Evolutionary conservation across 2,888 invertebrate species (phyloP).

Genomic region (Coremacera marginata): DNA sequence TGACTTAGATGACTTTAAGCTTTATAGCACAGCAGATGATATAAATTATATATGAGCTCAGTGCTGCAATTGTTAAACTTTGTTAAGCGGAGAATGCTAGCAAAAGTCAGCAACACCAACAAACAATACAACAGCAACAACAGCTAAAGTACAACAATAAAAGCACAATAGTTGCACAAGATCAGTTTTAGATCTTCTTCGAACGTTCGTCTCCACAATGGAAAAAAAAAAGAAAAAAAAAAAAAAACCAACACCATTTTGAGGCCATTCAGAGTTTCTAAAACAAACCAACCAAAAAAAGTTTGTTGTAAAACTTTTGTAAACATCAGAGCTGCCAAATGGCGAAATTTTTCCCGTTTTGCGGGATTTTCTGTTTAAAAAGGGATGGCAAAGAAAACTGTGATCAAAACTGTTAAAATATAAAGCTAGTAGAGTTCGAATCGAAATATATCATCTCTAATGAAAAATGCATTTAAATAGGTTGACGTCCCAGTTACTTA

Average conservation of each 20-base stretch:
- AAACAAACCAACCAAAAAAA: background rate
- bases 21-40: conserved; percentile 21
- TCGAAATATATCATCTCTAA: no score
- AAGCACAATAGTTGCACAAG: conserved; percentile 32
- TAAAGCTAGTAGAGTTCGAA: no score
- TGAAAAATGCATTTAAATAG: no score
- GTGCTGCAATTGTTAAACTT: background rate
- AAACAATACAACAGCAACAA: conserved; percentile 27
- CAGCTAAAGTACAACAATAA: conserved; percentile 34
- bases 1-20: conserved; percentile 18
- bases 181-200: conserved; percentile 27
- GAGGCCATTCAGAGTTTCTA: background rate
- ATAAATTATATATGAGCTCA: conserved; percentile 23
- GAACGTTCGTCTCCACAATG: background rate
- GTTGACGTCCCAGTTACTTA: no score
- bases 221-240: background rate
- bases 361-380: no score
- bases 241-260: background rate
- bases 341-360: no score
- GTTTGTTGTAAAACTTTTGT: no score
- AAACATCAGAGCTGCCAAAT: no score
- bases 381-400: no score
- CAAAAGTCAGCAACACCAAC: background rate
- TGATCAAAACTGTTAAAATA: no score
- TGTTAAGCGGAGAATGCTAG: background rate